Percentiles rank a stretch among this genome's conserved stretches.
Evolutionary conservation across 2,888 invertebrate species (phyloP).

Genomic region (Pristionchus mayeri): DNA sequence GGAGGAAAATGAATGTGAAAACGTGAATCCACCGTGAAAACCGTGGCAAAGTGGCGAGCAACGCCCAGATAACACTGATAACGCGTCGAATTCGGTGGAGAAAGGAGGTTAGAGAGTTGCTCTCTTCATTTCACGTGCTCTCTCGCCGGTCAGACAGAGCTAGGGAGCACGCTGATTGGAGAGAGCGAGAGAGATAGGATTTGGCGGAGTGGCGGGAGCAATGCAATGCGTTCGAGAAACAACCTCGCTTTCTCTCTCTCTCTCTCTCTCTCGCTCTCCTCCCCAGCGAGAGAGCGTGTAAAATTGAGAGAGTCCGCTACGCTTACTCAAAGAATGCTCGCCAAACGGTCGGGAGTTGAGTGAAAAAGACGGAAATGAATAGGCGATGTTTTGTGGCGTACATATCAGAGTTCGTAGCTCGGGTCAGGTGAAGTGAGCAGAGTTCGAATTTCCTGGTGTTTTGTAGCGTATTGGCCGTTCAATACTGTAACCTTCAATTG

Average conservation of each 20-base stretch:
- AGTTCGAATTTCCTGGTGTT: too few relatives aligned
- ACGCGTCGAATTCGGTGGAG: constrained; percentile 10
- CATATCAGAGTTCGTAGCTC: too few relatives aligned
- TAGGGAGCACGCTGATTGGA: too few relatives aligned
- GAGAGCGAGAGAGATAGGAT: not conserved
- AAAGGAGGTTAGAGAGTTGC: not conserved
- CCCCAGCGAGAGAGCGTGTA: not conserved
- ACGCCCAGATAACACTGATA: not conserved
- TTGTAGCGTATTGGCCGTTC: too few relatives aligned
- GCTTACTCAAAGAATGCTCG: not conserved
- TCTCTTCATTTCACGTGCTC: too few relatives aligned
- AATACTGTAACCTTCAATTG: too few relatives aligned
- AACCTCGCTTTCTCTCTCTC: too few relatives aligned
- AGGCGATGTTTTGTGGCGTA: too few relatives aligned
- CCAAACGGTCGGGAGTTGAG: not conserved
- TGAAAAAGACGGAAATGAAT: too few relatives aligned
- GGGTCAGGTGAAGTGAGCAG: too few relatives aligned
- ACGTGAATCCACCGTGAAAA: not conserved
- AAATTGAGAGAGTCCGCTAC: not conserved
- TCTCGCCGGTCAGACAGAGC: too few relatives aligned
- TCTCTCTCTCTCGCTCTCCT: not conserved
- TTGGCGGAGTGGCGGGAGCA: not conserved
- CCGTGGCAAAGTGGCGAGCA: not conserved
- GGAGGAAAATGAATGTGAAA: not conserved
- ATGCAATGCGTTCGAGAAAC: too few relatives aligned